phyloP scores from a whole-genome alignment of 2,113 vertebrate species.

The Sorex araneus region DNA sequence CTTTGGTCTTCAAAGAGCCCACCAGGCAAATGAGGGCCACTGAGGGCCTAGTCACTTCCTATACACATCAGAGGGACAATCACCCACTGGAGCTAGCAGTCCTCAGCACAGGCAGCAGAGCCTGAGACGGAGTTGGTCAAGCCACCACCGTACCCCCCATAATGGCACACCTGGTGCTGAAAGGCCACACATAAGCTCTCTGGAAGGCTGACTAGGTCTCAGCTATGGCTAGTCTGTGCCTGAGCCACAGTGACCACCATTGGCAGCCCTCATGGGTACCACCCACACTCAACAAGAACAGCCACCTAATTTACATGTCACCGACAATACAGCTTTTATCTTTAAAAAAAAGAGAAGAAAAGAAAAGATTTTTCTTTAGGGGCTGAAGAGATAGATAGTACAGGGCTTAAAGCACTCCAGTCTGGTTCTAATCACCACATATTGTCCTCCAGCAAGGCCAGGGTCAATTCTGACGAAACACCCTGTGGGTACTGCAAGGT shows the following conservation, averaged over 20 bases:
- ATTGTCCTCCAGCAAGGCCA: too few relatives aligned
- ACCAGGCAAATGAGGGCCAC: background rate
- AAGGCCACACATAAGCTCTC: background rate
- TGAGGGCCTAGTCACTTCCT: background rate
- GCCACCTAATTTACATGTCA: background rate
- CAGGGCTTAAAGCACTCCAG: too few relatives aligned
- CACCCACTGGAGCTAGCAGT: too few relatives aligned
- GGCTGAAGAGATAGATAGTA: too few relatives aligned
- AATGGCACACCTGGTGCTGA: background rate
- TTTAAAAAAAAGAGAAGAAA: background rate
- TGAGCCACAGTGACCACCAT: background rate
- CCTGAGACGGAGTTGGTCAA: too few relatives aligned
- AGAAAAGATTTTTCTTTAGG: too few relatives aligned
- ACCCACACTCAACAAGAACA: background rate
- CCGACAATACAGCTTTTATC: background rate
- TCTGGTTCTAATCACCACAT: too few relatives aligned
- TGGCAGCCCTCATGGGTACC: background rate
- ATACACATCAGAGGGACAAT: background rate
- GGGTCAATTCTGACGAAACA: too few relatives aligned
- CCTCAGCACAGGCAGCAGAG: too few relatives aligned
- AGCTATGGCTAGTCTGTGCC: background rate
- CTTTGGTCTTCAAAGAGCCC: background rate
- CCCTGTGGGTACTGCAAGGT: too few relatives aligned
- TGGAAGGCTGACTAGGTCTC: background rate
- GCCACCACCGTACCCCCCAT: too few relatives aligned